These are phyloP conservation scores for Heliocidaris erythrogramma DNA, from an alignment of 35 echinoderm and acorn worm genomes.

Conservation along the genomic window DNA sequence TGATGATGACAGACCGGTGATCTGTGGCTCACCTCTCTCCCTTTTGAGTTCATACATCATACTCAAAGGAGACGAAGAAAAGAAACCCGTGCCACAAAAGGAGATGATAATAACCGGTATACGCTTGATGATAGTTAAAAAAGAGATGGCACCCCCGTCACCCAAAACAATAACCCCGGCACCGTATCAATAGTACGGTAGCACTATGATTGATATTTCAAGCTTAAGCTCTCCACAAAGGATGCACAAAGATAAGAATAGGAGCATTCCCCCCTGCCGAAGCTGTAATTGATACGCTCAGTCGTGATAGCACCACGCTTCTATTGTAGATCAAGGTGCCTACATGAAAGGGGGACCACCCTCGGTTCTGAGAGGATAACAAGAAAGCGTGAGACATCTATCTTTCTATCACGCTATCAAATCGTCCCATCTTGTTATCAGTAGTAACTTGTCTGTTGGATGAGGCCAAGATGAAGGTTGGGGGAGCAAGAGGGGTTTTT, in stretches of 20 bases:
- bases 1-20: background rate
- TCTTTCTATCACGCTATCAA: background rate
- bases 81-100: background rate
- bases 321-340: background rate
- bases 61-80: background rate
- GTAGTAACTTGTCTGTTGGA: background rate
- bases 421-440: background rate
- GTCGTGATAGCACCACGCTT: background rate
- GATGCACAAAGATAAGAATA: background rate
- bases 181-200: background rate
- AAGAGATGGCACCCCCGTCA: background rate
- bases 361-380: background rate
- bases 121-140: background rate
- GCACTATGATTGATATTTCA: background rate
- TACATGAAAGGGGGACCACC: background rate
- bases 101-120: background rate
- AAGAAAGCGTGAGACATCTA: background rate
- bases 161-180: background rate
- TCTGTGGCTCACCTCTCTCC: background rate
- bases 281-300: background rate
- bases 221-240: background rate
- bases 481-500: background rate
- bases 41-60: constrained; percentile 4
- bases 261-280: background rate
- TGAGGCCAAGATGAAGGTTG: background rate